These are phyloP conservation scores for Conger conger DNA, from an alignment of 2,113 vertebrate species.

Conservation along the genomic window DNA sequence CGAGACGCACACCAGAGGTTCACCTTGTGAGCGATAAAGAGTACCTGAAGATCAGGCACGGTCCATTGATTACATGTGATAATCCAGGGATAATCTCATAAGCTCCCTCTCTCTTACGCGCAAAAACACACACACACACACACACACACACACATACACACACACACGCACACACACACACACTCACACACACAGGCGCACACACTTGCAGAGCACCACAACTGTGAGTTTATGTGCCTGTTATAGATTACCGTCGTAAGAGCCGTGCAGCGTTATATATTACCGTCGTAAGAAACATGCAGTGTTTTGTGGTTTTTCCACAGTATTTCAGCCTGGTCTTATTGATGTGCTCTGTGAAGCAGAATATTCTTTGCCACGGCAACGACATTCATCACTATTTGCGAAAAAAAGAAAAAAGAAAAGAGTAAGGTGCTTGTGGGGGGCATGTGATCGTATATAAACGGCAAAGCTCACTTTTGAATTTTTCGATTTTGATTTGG, in stretches of 20 bases:
- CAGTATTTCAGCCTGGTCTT: background rate
- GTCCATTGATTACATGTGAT: slow-evolving; percentile 57
- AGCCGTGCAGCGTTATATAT: background rate
- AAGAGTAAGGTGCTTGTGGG: too few relatives aligned
- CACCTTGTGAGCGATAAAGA: background rate
- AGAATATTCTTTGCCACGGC: slow-evolving; percentile 25
- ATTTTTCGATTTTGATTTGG: slow-evolving; percentile 15
- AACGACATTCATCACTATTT: slow-evolving; percentile 24
- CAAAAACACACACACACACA: too few relatives aligned
- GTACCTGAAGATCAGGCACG: background rate
- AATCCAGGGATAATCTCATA: slow-evolving; percentile 5
- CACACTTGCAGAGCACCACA: background rate
- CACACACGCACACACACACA: background rate
- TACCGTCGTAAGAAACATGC: slow-evolving; percentile 11
- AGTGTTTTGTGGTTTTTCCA: background rate
- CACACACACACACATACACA: background rate
- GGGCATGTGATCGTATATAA: slow-evolving; percentile 1
- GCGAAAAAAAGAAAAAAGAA: background rate
- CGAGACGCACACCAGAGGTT: background rate
- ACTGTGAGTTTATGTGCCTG: background rate
- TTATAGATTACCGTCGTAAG: slow-evolving; percentile 15
- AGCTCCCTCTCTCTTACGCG: background rate
- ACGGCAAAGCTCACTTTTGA: slow-evolving; percentile 10
- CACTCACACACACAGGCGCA: background rate
- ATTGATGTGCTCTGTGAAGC: slow-evolving; percentile 21